A percentile compares a stretch with the other conserved stretches of the same genome.
These are phyloP conservation scores for Pseudeuparius sepicola DNA, from an alignment of 2,888 invertebrate genomes.

Conservation along the genomic window DNA sequence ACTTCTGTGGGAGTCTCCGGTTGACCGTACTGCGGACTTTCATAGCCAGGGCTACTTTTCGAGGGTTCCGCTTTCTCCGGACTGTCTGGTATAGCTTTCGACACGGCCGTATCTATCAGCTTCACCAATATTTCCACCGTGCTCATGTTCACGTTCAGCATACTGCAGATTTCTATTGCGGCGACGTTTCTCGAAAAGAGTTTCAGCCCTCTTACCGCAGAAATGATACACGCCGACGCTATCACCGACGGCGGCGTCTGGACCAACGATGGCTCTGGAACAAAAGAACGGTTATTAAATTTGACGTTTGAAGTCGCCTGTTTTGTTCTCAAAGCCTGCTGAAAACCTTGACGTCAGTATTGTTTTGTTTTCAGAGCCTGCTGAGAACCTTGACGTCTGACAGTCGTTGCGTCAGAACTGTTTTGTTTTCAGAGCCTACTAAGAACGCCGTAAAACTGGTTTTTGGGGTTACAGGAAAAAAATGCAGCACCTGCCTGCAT, in stretches of 20 bases:
- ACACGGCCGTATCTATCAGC: constrained; percentile 50
- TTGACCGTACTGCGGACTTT: constrained; percentile 36
- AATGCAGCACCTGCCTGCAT: too few relatives aligned
- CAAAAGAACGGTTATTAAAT: constrained; percentile 24
- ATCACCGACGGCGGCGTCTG: constrained; percentile 60
- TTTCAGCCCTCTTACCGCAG: constrained; percentile 54
- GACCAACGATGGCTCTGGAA: constrained; percentile 63
- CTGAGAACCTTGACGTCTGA: too few relatives aligned
- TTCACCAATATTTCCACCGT: constrained; percentile 47
- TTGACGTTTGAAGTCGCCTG: not conserved
- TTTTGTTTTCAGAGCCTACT: too few relatives aligned
- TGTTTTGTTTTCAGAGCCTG: too few relatives aligned
- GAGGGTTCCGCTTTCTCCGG: constrained; percentile 20
- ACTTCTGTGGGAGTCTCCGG: constrained; percentile 40
- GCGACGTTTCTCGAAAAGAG: constrained; percentile 39
- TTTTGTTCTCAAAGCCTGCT: too few relatives aligned
- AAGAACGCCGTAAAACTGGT: too few relatives aligned
- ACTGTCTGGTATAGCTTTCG: constrained; percentile 36
- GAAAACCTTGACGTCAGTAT: too few relatives aligned
- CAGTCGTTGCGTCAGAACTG: too few relatives aligned
- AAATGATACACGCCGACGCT: constrained; percentile 59
- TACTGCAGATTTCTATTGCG: constrained; percentile 35
- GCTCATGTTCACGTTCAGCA: constrained; percentile 43
- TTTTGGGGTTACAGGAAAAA: too few relatives aligned
- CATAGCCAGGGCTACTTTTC: constrained; percentile 26